Conservation (phyloP, 1,140 invertebrate genomes). For the Galleria mellonella region DNA sequence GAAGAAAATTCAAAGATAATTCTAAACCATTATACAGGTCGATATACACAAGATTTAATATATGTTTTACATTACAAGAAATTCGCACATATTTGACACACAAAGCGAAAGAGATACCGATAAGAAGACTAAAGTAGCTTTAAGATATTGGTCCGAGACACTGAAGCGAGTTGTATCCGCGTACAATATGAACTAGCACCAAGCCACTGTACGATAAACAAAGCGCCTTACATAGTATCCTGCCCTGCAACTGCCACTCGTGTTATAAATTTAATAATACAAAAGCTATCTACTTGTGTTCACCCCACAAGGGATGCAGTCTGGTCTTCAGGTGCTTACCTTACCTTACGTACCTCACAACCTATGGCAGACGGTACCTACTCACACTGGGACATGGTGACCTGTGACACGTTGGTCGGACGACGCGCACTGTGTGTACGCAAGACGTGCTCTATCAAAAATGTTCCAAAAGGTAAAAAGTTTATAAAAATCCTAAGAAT, state of each 20-base stretch:
- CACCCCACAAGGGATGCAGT: constrained; percentile 1
- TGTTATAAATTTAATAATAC: constrained; percentile 19
- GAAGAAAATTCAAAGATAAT: constrained; percentile 58
- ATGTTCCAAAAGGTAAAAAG: constrained; percentile 51
- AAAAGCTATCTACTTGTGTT: constrained; percentile 36
- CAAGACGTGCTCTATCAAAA: constrained; percentile 49
- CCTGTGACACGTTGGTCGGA: constrained; percentile 15
- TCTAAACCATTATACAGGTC: constrained; percentile 72
- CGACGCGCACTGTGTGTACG: constrained; percentile 23
- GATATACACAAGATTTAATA: constrained; percentile 63
- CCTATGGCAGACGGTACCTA: constrained; percentile 18
- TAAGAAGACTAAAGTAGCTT: constrained; percentile 60
- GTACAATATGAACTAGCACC: constrained; percentile 61
- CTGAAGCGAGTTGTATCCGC: constrained; percentile 61
- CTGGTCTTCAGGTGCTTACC: constrained; percentile 14
- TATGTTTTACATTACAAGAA: constrained; percentile 61
- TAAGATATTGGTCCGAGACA: constrained; percentile 70
- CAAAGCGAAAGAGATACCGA: constrained; percentile 67
- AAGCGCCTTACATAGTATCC: constrained; percentile 21
- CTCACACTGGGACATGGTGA: constrained; percentile 12
- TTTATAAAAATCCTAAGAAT: constrained; percentile 58
- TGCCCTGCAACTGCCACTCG: constrained; percentile 13
- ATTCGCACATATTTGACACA: constrained; percentile 73
- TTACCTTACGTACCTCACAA: constrained; percentile 17
- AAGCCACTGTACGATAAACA: constrained; percentile 58